A percentile compares a stretch with the other conserved stretches of the same genome.
These are phyloP conservation scores for Bombyx huttoni DNA, from an alignment of 2,888 invertebrate species.

Conservation along the genomic window DNA sequence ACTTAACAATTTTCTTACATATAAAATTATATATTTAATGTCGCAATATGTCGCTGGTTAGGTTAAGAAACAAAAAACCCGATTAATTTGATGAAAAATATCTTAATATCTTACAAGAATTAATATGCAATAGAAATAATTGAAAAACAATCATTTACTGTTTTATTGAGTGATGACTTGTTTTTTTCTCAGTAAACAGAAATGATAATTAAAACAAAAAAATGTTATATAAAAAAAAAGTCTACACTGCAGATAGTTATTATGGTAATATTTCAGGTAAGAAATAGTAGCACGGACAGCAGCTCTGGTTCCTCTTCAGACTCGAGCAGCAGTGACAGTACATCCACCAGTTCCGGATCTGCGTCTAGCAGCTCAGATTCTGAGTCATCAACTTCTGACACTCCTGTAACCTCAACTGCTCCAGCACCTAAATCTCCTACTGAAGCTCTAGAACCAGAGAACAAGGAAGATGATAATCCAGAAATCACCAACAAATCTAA, in stretches of 20 bases:
- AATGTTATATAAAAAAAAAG: too few relatives aligned
- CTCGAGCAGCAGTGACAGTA: slow-evolving; percentile 78
- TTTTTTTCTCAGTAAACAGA: too few relatives aligned
- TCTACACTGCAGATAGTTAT: neutral
- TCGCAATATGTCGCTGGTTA: too few relatives aligned
- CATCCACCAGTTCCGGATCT: slow-evolving; percentile 79
- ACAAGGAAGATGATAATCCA: slow-evolving; percentile 45
- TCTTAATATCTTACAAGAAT: too few relatives aligned
- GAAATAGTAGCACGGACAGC: slow-evolving; percentile 73
- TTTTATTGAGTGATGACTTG: too few relatives aligned
- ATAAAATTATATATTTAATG: too few relatives aligned
- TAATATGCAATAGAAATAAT: too few relatives aligned
- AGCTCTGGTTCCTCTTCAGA: slow-evolving; percentile 78
- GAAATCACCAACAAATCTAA: slow-evolving; percentile 50
- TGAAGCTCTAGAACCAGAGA: slow-evolving; percentile 48
- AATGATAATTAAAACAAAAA: too few relatives aligned
- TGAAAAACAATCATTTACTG: too few relatives aligned
- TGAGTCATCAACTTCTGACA: slow-evolving; percentile 75
- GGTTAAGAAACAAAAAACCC: too few relatives aligned
- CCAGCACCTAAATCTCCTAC: slow-evolving; percentile 44
- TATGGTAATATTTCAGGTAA: slow-evolving; percentile 34
- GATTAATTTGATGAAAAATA: too few relatives aligned
- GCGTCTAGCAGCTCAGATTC: slow-evolving; percentile 80
- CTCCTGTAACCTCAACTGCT: slow-evolving; percentile 24
- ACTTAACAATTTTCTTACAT: too few relatives aligned